Percentiles rank a stretch among this genome's conserved stretches.
phyloP scores from a whole-genome alignment of 2,888 invertebrate species.

The Thymelicus acteon region DNA sequence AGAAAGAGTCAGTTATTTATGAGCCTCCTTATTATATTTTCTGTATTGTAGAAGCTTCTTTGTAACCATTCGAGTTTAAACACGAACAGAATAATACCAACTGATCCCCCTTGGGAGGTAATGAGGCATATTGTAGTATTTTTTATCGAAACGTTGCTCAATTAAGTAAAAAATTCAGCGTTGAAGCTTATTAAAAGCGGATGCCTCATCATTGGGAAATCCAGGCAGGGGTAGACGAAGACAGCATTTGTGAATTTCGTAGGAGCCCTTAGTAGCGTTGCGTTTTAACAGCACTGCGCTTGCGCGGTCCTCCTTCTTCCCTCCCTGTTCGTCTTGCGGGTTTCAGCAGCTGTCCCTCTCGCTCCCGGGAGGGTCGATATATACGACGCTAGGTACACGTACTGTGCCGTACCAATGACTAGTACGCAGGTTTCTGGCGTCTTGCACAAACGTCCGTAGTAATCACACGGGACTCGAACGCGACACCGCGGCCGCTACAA shows the following conservation, averaged over 20 bases:
- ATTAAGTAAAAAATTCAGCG: conserved; percentile 19
- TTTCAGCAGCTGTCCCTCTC: conserved; percentile 57
- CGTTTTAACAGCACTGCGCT: conserved; percentile 73
- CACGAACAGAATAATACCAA: not conserved
- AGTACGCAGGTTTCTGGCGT: conserved; percentile 82
- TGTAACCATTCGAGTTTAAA: not conserved
- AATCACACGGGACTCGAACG: conserved; percentile 63
- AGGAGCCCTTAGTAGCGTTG: conserved; percentile 55
- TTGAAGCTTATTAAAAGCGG: conserved; percentile 59
- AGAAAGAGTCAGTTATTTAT: conserved; percentile 28
- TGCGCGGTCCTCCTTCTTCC: conserved; percentile 71
- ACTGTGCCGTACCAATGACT: conserved; percentile 69
- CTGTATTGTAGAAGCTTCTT: conserved; percentile 2
- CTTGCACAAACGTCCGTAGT: conserved; percentile 67
- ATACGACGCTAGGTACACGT: conserved; percentile 81
- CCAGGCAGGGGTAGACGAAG: conserved; percentile 80
- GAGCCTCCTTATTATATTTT: conserved; percentile 17
- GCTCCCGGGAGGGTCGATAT: conserved; percentile 81
- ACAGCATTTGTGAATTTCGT: conserved; percentile 75
- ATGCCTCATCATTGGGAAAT: conserved; percentile 80
- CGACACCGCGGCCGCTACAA: conserved; percentile 80
- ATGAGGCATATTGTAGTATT: conserved; percentile 8
- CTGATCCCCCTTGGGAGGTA: conserved; percentile 11
- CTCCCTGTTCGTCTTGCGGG: conserved; percentile 56
- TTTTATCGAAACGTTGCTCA: conserved; percentile 9